A percentile compares a stretch with the other conserved stretches of the same genome.
These are phyloP conservation scores for Rhopalosiphum maidis DNA, from an alignment of 1,140 invertebrate species.

Conservation along the genomic window DNA sequence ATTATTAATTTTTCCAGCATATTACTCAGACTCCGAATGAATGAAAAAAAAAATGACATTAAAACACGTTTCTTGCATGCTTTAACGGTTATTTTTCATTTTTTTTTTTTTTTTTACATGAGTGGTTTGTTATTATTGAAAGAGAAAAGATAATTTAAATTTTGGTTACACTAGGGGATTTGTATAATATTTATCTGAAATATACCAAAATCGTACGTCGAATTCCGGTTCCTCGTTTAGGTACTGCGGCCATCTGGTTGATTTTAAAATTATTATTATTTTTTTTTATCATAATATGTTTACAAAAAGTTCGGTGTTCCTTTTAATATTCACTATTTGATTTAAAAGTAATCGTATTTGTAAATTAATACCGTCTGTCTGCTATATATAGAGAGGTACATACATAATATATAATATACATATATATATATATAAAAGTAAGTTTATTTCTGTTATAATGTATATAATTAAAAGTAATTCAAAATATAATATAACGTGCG, in stretches of 20 bases:
- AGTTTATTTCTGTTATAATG: background rate
- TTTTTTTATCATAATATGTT: background rate
- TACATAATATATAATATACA: background rate
- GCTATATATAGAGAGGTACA: background rate
- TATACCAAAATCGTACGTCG: background rate
- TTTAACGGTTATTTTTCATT: constrained; percentile 39
- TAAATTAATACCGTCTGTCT: background rate
- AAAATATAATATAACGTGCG: background rate
- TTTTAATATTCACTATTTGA: background rate
- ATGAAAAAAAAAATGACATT: constrained; percentile 35
- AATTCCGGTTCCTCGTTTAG: constrained; percentile 39
- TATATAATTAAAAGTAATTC: constrained; percentile 30
- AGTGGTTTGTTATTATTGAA: constrained; percentile 44
- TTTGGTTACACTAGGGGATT: constrained; percentile 21
- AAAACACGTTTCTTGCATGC: constrained; percentile 36
- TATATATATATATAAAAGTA: background rate
- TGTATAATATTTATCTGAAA: constrained; percentile 44
- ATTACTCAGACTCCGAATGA: background rate
- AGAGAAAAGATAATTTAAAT: constrained; percentile 52
- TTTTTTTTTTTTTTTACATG: constrained; percentile 14
- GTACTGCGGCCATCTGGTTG: constrained; percentile 26
- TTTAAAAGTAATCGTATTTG: constrained; percentile 15
- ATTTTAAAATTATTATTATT: constrained; percentile 30
- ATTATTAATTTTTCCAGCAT: constrained; percentile 30
- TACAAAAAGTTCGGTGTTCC: background rate